Evolutionary conservation across 1,140 invertebrate species (phyloP), one percentile per base, ranked within the genome.

Genomic region (Pteromalus puparum): DNA sequence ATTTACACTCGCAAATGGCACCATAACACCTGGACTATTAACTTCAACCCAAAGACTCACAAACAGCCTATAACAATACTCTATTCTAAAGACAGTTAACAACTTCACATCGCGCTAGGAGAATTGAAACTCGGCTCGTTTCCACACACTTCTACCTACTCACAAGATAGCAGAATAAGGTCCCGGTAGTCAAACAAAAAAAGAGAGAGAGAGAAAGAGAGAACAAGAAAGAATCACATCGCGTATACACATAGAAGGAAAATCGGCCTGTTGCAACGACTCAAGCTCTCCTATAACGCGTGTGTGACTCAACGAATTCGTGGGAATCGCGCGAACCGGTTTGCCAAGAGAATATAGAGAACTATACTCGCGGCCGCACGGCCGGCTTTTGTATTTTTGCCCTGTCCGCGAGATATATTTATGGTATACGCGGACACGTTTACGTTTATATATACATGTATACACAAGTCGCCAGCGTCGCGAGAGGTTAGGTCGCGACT

Each of bases 291-390:
- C 10, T 28, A 72, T 28, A 28, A 65, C 15, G 53, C 26, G 26
- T 18, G n/a, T 61, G 42, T 74, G 81, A 82, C 81, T 82, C 81
- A 75, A 82, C 81, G 53, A 67, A 81, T 85, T 85, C 72, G 78
- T 85, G 83, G 53, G 83, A 85, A 85, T 81, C 61, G 26, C 13
- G 34, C 18, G 61, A 85, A 85, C 83, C 83, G 83, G 83, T 85
- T 76, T 38, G 48, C 67, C 9, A 1, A 26, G 61, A 15, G n/a
- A 61, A 48, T 9, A 48, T 9, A 48, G 46, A 61, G 53, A 61
- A 61, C 4, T n/a, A n/a, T 34, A 34, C 30, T 34, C 53, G 15
- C 53, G 15, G 4, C 30, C 30, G 65, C 76, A 15, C 18, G 10
- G n/a, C 18, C 30, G 77, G 65, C 77, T 80, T 67, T 81, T 81